Base-by-base conservation (phyloP, 2,113 vertebrate species). In the Bubalus kerabau region DNA sequence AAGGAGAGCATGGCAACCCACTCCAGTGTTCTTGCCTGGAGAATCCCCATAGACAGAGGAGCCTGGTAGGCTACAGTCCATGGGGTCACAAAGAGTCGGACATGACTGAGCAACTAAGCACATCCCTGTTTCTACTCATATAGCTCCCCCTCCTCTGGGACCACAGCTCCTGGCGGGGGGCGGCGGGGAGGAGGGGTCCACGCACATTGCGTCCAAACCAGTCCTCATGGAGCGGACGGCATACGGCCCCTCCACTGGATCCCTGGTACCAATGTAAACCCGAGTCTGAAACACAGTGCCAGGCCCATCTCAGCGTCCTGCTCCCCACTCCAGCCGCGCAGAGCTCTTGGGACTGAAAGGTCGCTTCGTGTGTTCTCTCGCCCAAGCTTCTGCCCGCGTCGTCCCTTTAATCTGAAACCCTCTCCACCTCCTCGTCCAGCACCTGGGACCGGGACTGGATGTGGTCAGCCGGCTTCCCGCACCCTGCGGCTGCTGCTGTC, bases 341-440 rank as follows among this genome's bases (percentile, higher is more conserved):
- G 9, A 24, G 46, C 32, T 1, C 82, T 23, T 4, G 8, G 46
- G n/a, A 32, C 14, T 36, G 13, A 64, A n/a, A 50, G 50, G 1
- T 32, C n/a, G 2, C 12, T 24, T 3, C 3, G 4, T 36, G 60
- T 13, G n/a, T 74, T 5, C 32, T 71, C 62, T 28, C 0, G 1
- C 87, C 62, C 48, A 30, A 26, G 2, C 62, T 11, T 54, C 43
- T 40, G 23, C n/a, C 24, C 30, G 12, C 23, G 0, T 19, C 11
- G 0, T 46, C 83, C 23, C 62, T 19, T 88, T 48, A 36, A 5
- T 23, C 60, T n/a, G 46, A n/a, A 62, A 26, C 85, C 30, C 12
- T 64, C 21, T 30, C 46, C 50, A 10, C 15, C 50, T 30, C 15
- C 24, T 21, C 3, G 1, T 13, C 50, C 50, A 19, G 87, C 64